Evolutionary conservation across 2,113 vertebrate genomes (phyloP).

Genomic region (Chloropsis cyanopogon): DNA sequence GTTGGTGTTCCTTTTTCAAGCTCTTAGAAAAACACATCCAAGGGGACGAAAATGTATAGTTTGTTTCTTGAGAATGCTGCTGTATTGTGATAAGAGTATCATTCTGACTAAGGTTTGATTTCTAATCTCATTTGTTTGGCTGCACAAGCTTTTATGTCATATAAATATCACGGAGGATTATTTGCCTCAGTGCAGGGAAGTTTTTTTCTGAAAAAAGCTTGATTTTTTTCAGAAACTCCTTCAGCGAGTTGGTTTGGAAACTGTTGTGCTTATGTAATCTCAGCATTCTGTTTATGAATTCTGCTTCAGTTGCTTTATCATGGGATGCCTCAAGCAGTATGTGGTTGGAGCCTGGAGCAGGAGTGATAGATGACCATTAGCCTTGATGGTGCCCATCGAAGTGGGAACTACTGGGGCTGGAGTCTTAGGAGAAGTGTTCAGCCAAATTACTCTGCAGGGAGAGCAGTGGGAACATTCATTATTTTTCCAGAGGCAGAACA

Average conservation of each 20-base stretch:
- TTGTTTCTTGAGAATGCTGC: neutral
- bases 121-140: slow-evolving; percentile 2
- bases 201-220: neutral
- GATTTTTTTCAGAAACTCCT: neutral
- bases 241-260: neutral
- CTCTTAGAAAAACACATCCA: neutral
- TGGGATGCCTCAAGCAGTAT: neutral
- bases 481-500: neutral
- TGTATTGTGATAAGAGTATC: neutral
- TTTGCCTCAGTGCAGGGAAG: neutral
- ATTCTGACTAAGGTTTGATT: neutral
- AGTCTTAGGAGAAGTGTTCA: neutral
- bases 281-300: neutral
- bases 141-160: neutral
- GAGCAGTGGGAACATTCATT: neutral
- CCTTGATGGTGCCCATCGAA: neutral
- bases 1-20: neutral
- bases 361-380: neutral
- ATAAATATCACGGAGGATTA: neutral
- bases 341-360: neutral
- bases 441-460: neutral
- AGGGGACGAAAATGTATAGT: neutral
- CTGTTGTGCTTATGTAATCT: neutral
- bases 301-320: neutral
- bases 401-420: neutral